Conservation (phyloP, 2,797 vertebrate species). For the Syngnathus acus region DNA sequence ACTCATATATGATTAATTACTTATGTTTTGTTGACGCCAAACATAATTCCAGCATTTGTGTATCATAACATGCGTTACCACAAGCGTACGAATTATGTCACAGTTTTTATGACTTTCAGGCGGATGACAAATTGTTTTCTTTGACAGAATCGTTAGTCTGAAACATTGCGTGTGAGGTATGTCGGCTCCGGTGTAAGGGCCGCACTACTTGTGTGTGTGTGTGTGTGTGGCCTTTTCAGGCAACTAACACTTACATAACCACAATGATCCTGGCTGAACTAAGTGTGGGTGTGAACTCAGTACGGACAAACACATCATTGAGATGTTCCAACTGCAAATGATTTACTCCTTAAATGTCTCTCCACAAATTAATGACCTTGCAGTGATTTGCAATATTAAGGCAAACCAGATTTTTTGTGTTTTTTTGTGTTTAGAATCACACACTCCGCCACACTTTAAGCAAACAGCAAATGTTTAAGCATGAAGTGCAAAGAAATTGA, state of each 20-base stretch:
- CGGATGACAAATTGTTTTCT: constrained; percentile 35
- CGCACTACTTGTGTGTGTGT: constrained; percentile 52
- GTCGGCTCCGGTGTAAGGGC: constrained; percentile 32
- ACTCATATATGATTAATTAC: not conserved
- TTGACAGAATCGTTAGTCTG: constrained; percentile 11
- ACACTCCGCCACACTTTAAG: constrained; percentile 12
- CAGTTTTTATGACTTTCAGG: constrained; percentile 15
- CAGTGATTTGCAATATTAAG: not conserved
- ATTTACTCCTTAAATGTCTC: constrained; percentile 33
- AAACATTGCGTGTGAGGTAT: constrained; percentile 14
- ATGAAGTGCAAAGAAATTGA: not conserved
- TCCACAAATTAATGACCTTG: constrained; percentile 11
- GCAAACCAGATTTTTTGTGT: not conserved
- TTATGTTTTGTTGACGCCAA: not conserved
- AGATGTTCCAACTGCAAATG: constrained; percentile 28
- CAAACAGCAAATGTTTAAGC: constrained; percentile 5
- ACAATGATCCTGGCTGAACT: constrained; percentile 27
- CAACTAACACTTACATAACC: constrained; percentile 57
- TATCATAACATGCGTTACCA: not conserved
- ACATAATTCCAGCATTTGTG: not conserved
- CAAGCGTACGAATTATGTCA: not conserved
- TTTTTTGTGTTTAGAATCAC: constrained; percentile 10
- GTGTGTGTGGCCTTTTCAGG: constrained; percentile 39
- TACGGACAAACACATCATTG: constrained; percentile 19
- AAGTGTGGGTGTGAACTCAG: constrained; percentile 47